Evolutionary conservation across 2,888 invertebrate species (phyloP).

Genomic region (Rhamphomyia laevipes): DNA sequence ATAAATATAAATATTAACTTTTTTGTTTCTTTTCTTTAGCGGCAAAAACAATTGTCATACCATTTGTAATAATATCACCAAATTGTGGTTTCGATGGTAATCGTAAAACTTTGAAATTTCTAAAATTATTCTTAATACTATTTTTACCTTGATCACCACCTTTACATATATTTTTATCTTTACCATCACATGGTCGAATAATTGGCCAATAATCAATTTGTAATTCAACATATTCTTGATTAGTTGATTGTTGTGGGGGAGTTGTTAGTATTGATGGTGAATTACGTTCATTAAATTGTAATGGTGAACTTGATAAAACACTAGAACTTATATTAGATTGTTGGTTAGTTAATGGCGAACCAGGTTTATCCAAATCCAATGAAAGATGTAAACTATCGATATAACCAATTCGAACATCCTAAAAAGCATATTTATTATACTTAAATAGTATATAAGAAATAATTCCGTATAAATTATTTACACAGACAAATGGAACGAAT

Average conservation of each 20-base stretch:
- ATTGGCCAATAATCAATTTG: conserved; percentile 83
- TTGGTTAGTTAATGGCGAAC: conserved; percentile 29
- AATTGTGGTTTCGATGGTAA: conserved; percentile 35
- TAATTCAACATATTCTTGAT: conserved; percentile 65
- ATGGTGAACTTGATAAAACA: conserved; percentile 38
- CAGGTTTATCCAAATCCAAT: conserved; percentile 69
- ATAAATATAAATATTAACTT: conserved; percentile 48
- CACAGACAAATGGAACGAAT: conserved; percentile 88
- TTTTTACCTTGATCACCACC: conserved; percentile 53
- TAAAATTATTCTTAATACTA: conserved; percentile 82
- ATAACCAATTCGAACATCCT: conserved; percentile 62
- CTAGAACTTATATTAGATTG: conserved; percentile 38
- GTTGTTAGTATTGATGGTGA: conserved; percentile 44
- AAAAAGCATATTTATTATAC: conserved; percentile 3
- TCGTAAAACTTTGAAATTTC: conserved; percentile 64
- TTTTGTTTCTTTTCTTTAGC: conserved; percentile 96
- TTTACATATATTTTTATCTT: conserved; percentile 32
- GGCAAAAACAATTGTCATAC: conserved; percentile 63
- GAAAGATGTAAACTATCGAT: conserved; percentile 57
- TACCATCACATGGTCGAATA: conserved; percentile 29
- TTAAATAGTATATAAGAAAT: background rate
- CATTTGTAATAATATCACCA: conserved; percentile 36
- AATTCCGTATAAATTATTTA: conserved; percentile 40
- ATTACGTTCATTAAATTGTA: conserved; percentile 36
- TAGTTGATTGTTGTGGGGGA: conserved; percentile 36